Evolutionary conservation across 2,888 invertebrate genomes (phyloP).

Genomic region (Desoria tigrina): DNA sequence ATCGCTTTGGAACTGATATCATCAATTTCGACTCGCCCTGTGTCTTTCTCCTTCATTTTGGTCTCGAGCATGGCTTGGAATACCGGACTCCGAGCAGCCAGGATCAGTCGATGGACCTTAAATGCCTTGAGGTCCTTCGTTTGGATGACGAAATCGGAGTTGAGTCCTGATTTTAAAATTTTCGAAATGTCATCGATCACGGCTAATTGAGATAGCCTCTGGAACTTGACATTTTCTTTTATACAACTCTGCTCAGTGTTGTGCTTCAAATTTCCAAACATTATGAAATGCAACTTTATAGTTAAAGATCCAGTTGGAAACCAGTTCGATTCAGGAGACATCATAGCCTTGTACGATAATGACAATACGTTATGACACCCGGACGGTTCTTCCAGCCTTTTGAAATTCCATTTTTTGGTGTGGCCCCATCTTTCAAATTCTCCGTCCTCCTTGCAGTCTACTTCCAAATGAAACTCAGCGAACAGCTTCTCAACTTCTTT

Average conservation of each 20-base stretch:
- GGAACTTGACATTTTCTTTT: too few species aligned
- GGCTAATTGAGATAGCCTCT: not conserved
- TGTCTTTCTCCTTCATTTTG: slow-evolving; percentile 3
- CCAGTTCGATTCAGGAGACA: too few species aligned
- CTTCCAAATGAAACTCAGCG: not conserved
- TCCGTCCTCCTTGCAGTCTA: too few species aligned
- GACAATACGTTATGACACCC: too few species aligned
- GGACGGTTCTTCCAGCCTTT: too few species aligned
- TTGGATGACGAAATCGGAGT: slow-evolving; percentile 2
- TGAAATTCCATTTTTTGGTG: too few species aligned
- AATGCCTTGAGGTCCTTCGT: not conserved
- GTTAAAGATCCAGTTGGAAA: too few species aligned
- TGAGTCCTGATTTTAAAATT: not conserved
- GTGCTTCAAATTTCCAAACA: too few species aligned
- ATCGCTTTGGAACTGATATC: not conserved
- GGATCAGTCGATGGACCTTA: slow-evolving; percentile 1
- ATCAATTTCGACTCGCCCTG: not conserved
- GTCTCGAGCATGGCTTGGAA: slow-evolving; percentile 8
- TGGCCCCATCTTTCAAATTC: too few species aligned
- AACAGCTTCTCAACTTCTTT: not conserved
- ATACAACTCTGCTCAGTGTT: too few species aligned
- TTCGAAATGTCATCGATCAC: not conserved
- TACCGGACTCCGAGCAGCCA: slow-evolving; percentile 10
- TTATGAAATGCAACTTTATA: too few species aligned
- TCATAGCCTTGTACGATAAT: too few species aligned